Conservation (phyloP, 1,140 invertebrate genomes). For the Bombus balteatus region DNA sequence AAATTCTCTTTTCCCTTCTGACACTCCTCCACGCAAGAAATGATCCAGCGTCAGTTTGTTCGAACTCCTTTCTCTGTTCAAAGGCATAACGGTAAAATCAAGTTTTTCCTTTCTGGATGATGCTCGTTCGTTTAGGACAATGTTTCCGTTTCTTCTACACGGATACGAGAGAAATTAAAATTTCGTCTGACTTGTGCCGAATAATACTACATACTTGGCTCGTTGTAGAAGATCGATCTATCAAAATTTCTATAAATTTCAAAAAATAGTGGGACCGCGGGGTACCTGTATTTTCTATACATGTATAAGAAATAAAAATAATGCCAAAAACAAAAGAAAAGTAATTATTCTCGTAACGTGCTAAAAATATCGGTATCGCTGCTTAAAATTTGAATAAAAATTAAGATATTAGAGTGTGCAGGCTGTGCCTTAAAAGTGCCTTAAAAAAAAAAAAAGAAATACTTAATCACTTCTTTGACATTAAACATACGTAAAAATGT, state of each 20-base stretch:
- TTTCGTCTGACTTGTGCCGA: neutral
- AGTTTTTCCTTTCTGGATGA: neutral
- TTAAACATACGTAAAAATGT: neutral
- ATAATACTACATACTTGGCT: constrained; percentile 25
- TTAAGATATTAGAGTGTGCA: neutral
- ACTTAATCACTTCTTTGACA: neutral
- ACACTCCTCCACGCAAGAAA: constrained; percentile 28
- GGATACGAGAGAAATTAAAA: neutral
- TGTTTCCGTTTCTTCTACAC: no score
- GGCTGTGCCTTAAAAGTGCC: neutral
- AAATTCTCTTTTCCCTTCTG: constrained; percentile 54
- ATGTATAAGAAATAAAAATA: neutral
- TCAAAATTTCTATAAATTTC: constrained; percentile 14
- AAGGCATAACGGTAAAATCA: constrained; percentile 31
- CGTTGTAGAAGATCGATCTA: neutral
- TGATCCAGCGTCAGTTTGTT: neutral
- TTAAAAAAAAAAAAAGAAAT: neutral
- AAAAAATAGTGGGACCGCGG: neutral
- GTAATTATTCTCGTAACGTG: no score
- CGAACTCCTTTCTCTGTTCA: neutral
- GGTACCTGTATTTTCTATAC: no score
- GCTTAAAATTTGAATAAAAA: neutral
- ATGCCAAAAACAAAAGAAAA: neutral
- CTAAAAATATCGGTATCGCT: neutral
- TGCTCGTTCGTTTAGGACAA: neutral